Conservation (phyloP, 2,797 vertebrate genomes). For the Sandelia bainsii region DNA sequence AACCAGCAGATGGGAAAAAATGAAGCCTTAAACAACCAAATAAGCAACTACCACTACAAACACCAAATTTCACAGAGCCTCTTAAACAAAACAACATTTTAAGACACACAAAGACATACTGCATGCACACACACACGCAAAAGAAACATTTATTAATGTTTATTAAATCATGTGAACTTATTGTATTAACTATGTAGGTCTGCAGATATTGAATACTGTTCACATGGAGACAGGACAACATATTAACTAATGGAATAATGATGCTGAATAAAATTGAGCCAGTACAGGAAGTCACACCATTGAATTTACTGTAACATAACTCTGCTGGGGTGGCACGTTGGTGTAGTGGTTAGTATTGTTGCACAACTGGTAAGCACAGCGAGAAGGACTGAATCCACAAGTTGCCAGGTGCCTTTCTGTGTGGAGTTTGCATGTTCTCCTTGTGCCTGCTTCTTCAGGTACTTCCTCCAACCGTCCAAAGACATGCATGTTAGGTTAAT, state of each 20-base stretch:
- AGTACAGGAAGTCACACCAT: too few species aligned
- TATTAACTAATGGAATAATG: background rate
- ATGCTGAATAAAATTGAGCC: background rate
- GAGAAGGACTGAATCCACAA: too few species aligned
- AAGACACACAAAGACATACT: constrained; percentile 1
- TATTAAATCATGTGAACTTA: constrained; percentile 1
- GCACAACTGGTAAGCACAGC: too few species aligned
- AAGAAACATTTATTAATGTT: background rate
- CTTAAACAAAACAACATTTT: constrained; percentile 57
- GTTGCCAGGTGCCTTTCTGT: too few species aligned
- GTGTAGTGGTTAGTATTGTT: too few species aligned
- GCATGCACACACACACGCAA: constrained; percentile 12
- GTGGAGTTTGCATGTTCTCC: too few species aligned
- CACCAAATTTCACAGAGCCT: constrained; percentile 30
- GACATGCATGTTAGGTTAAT: too few species aligned
- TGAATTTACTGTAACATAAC: background rate
- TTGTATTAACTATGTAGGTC: background rate
- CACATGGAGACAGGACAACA: background rate
- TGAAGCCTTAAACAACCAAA: constrained; percentile 37
- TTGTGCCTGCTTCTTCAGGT: too few species aligned
- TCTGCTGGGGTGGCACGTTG: too few species aligned
- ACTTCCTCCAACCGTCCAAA: too few species aligned
- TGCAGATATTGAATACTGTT: background rate
- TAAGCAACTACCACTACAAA: constrained; percentile 46
- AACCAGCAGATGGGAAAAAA: constrained; percentile 40